Base-by-base conservation (phyloP, 2,113 vertebrate genomes). In the Gallinago jamesoni region DNA sequence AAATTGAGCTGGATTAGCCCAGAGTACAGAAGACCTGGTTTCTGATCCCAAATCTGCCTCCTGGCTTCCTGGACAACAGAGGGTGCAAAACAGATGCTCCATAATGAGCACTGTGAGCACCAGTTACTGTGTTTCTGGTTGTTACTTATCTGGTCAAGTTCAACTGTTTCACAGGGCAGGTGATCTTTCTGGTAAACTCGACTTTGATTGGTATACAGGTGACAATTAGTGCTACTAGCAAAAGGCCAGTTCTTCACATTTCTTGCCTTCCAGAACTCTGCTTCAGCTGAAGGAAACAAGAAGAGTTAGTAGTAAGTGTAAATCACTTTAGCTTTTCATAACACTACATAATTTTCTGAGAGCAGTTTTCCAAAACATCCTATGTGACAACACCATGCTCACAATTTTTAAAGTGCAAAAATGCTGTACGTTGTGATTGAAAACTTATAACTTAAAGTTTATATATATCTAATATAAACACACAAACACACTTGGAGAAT, bases 391-490 rank as follows among this genome's bases (percentile, higher is more conserved):
- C 73, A 89, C 47, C 39, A 52, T 78, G 76, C 41, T 41, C 25
- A 91, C 6, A 10, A 92, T 90, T 94, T 94, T 92, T 70, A 90
- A 93, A 92, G 84, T 62, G 77, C 64, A 96, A 59, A 59, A 79
- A 84, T 88, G 45, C 94, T 69, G 60, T 91, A 78, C 25, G 62
- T 69, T 83, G 90, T 91, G 94, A 97, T 59, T 95, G 91, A 97
- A 97, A 98, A 97, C 68, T 52, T 83, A 94, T 86, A 91, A 94
- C 84, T 86, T 56, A 93, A 94, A 94, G 67, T 89, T 94, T 83
- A 78, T 92, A 56, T 20, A 12, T 33, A 35, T 60, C 64, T 52
- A 66, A 62, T 23, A 63, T 3, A 72, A 4, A 78, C 10, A 59
- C 4, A 82, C 5, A 84, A 52, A 87, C 24, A 27, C 43, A 95